Conservation (phyloP, 2,888 invertebrate genomes). For the Anodontia alba region DNA sequence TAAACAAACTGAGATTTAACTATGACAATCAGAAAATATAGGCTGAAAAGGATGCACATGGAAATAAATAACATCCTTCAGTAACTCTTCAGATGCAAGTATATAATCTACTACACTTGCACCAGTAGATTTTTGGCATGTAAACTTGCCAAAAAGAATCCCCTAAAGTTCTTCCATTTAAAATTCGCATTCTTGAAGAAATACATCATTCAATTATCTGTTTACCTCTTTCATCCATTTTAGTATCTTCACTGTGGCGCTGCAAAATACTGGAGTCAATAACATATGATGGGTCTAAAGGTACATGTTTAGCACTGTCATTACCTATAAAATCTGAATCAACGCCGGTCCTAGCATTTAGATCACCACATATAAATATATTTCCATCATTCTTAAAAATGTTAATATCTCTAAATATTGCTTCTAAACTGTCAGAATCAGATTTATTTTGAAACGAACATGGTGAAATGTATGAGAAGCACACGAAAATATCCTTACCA, state of each 20-base stretch:
- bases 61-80: neutral
- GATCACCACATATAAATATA: constrained; percentile 4
- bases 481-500: neutral
- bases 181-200: constrained; percentile 8
- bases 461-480: neutral
- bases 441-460: neutral
- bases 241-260: constrained; percentile 8
- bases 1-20: constrained; percentile 7
- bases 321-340: neutral
- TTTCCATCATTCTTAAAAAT: neutral
- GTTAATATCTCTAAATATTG: constrained; percentile 1
- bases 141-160: constrained; percentile 18
- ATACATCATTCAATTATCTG: constrained; percentile 10
- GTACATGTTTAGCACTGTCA: neutral
- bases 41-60: constrained; percentile 7
- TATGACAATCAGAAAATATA: constrained; percentile 11
- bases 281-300: constrained; percentile 5
- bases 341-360: neutral
- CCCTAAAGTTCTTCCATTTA: constrained; percentile 2
- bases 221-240: constrained; percentile 14
- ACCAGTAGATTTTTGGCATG: constrained; percentile 6
- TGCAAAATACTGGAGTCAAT: constrained; percentile 2
- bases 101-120: constrained; percentile 14
- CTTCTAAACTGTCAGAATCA: neutral
- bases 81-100: constrained; percentile 12